Base-by-base conservation (phyloP, 2,797 vertebrate species). In the Aphelocoma californica region DNA sequence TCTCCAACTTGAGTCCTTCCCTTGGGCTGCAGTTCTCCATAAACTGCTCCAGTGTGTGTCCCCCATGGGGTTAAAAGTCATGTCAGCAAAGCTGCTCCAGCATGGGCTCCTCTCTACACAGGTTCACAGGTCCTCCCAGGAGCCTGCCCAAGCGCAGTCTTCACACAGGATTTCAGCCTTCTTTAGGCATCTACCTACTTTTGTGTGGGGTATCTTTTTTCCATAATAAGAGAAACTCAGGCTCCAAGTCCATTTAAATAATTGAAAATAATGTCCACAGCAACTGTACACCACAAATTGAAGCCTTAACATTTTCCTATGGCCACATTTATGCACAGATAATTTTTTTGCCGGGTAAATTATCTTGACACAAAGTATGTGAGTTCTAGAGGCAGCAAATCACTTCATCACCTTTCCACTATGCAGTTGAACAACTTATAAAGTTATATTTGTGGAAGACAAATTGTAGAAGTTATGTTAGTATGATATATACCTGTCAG, bases 21-120 rank as follows among this genome's bases (percentile, higher is more conserved):
- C 26, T 36, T 0, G 0, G 19, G 7, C 12, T 62, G 23, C 31
- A 72, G 48, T 42, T 44, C 47, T 32, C 45, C 48, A n/a, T 16
- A 4, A 57, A 7, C 19, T 60, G 25, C 80, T 69, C 28, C 40
- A 38, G 10, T 0, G 0, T 38, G 20, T 7, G 17, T 38, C 50
- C 20, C 38, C 9, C 6, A 4, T 1, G 2, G 28, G 19, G 16
- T 34, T 26, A 13, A 3, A 23, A 23, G 24, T 15, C 3, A 3
- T 56, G 29, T 23, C 29, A 40, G 25, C 23, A 50, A 60, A 11
- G 8, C 19, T 71, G 29, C 29, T 72, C 29, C 42, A 40, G 17
- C 0, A 0, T 16, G 32, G 18, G 32, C 13, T 86, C 40, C 58
- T 81, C 16, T 50, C 21, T 32, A 3, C 47, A 8, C 4, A 26